Base-by-base conservation (phyloP, 2,797 vertebrate species). In the Oreonectes daqikongensis region DNA sequence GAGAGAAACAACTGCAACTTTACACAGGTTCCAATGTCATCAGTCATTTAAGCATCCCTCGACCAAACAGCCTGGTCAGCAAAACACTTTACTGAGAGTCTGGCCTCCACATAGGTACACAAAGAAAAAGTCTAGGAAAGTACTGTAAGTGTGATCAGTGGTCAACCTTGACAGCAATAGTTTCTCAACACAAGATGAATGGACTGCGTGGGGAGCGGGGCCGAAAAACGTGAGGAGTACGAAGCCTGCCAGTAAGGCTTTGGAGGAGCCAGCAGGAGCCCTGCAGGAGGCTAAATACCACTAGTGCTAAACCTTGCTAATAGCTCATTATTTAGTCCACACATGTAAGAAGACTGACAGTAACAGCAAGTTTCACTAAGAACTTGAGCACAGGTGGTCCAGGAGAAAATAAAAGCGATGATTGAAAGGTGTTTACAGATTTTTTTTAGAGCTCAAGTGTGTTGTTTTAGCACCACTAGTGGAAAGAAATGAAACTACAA, bases 291-390 rank as follows among this genome's bases (percentile, higher is more conserved):
- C 30, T 52, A 53, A 71, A 77, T 50, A 69, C 52, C 15, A 48
- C 17, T 48, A 75, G 48, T 10, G 18, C 59, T 65, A 55, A 64
- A 57, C 48, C 46, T 35, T 38, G 24, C 35, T 75, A 71, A 70
- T 64, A 50, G 48, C 42, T 70, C 72, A 59, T 80, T 80, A 80
- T 69, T 55, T 63, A 66, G 35, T 75, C 73, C 40, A 40, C 66
- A 46, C 46, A 64, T 55, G 57, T 57, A 63, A 63, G 26, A 68
- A 10, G 20, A 74, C 24, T 26, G 65, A 44, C 65, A 69, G 57
- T 63, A 75, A 59, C 24, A 67, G 26, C n/a, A 10, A 75, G 35
- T 55, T 75, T 66, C 7, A 4, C 38, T 40, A 30, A 53, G 57
- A 50, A 65, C 17, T 65, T 14, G 11, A 12, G 38, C 72, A 42